These are phyloP conservation scores for Mimachlamys varia DNA, from an alignment of 2,888 invertebrate genomes.

Conservation along the genomic window DNA sequence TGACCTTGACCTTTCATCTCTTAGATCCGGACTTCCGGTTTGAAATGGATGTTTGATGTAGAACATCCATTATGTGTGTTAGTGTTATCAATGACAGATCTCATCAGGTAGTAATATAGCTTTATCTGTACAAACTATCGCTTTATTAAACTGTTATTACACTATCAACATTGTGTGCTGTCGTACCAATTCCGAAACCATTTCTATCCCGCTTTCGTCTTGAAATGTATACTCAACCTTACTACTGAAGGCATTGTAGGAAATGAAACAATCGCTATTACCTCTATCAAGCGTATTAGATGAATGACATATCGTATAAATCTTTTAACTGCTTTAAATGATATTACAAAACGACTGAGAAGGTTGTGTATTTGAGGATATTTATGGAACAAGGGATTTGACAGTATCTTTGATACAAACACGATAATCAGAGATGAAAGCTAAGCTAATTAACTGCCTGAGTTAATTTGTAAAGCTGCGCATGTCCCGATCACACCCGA, in stretches of 20 bases:
- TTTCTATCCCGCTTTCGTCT: background rate
- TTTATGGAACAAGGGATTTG: background rate
- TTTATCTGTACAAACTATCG: background rate
- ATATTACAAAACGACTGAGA: background rate
- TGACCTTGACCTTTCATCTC: background rate
- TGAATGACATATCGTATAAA: slow-evolving; percentile 6
- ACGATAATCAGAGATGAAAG: background rate
- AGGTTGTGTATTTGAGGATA: background rate
- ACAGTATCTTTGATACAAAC: slow-evolving; percentile 3
- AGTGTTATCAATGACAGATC: background rate
- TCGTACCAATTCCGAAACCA: background rate
- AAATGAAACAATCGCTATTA: background rate
- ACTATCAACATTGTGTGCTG: background rate
- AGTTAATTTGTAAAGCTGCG: background rate
- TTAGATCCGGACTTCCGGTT: background rate
- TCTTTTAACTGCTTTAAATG: background rate
- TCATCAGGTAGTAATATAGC: background rate
- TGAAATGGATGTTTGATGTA: background rate
- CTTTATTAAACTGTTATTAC: background rate
- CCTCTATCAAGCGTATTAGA: background rate
- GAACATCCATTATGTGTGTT: background rate
- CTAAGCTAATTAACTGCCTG: slow-evolving; percentile 19
- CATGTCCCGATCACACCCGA: background rate
- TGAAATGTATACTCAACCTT: background rate
- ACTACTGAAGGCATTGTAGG: background rate